These are phyloP conservation scores for Stratiomys singularior DNA, from an alignment of 2,888 invertebrate genomes.

Conservation along the genomic window DNA sequence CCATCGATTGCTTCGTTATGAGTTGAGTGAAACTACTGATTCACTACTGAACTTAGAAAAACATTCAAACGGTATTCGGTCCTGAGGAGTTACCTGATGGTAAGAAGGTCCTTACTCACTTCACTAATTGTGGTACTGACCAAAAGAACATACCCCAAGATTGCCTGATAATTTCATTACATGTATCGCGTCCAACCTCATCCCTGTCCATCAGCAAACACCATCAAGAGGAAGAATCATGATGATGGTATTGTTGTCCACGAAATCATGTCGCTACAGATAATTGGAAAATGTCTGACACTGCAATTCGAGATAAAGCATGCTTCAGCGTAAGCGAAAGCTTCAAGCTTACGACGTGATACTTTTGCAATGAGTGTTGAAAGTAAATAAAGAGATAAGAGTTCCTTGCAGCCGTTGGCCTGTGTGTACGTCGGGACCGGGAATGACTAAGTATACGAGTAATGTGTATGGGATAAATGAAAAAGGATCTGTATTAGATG, in stretches of 20 bases:
- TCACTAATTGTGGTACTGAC: too few relatives aligned
- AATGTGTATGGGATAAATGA: not conserved
- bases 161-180: too few relatives aligned
- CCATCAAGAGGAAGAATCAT: not conserved
- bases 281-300: conserved; percentile 53
- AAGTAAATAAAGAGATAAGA: conserved; percentile 50
- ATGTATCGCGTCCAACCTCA: not conserved
- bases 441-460: not conserved
- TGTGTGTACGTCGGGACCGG: not conserved
- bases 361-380: conserved; percentile 48
- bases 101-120: too few relatives aligned
- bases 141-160: too few relatives aligned
- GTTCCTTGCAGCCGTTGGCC: conserved; percentile 25
- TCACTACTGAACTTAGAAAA: too few relatives aligned
- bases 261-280: conserved; percentile 41
- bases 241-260: conserved; percentile 26
- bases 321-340: conserved; percentile 50
- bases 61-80: too few relatives aligned
- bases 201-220: not conserved
- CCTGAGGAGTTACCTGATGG: too few relatives aligned
- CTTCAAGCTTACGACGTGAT: conserved; percentile 45
- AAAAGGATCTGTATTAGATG: conserved; percentile 20
- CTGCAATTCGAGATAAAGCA: conserved; percentile 53
- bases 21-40: too few relatives aligned
- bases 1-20: too few relatives aligned